Base-by-base conservation (phyloP, 2,797 vertebrate genomes). In the Amblyopsis hoosieri region DNA sequence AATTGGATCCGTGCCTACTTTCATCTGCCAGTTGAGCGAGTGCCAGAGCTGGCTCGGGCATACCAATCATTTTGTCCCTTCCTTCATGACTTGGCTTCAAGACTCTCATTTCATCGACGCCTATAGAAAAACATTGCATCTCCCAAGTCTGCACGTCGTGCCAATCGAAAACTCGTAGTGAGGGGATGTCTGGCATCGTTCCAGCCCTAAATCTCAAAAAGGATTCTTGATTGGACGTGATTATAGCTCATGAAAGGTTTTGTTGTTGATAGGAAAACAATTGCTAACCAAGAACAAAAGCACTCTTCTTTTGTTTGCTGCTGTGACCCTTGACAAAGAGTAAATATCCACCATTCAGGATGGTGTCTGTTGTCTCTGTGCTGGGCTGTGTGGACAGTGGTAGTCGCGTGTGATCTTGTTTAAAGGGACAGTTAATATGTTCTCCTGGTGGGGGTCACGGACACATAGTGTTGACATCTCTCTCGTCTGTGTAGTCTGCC, bases 1-100 rank as follows among this genome's bases (percentile, higher is more conserved):
- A 85, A 84, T 81, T 82, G 81, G 82, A 86, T 81, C 69, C 61
- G 78, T 72, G 78, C 61, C 74, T 84, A 59, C 68, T 88, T 77
- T 86, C 81, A 85, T 85, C 82, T 89, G 85, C 90, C 87, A 90
- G 66, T 75, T 93, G 90, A 90, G 67, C 0, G 3, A 3, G 54
- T 78, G 87, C 89, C 90, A 91, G 83, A 37, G 54, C 79, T 73
- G 74, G 54, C 66, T 71, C 23, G 37, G 71, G 76, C 71, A 48
- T 72, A 80, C 82, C 78, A 76, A 74, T 88, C 84, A 82, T 88
- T 85, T 87, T 81, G 85, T 89, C 71, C 79, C 60, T 78, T 82
- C 73, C 75, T 87, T 82, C 80, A 86, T 64, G 79, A 78, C 69
- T 87, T 85, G 85, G 84, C 81, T 62, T 79, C 74, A 66, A 62